Base-by-base conservation (phyloP, 2,113 vertebrate species). In the Prunella himalayana region DNA sequence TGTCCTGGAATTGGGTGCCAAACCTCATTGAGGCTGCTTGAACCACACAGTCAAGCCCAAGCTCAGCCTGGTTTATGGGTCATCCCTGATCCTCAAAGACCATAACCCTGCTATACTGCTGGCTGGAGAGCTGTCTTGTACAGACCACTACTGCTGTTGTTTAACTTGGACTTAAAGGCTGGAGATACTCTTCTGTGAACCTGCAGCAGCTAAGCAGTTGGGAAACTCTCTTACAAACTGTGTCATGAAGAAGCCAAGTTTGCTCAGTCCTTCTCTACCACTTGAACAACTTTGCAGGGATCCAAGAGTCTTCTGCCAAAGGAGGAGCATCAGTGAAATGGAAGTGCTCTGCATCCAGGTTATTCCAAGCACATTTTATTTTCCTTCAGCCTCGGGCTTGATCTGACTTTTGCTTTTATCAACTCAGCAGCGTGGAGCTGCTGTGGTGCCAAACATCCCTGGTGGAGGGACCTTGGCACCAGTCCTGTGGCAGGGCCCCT, bases 351-450 rank as follows among this genome's bases (percentile, higher is more conserved):
- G n/a, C 47, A n/a, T 73, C 50, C 31, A 45, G 24, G 13, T 76
- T 60, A 21, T 60, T 90, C 41, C 0, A 0, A 76, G n/a, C 5
- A 2, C 44, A 1, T 13, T 13, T 91, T 42, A 24, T 91, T 79
- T 65, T 68, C 69, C 75, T 82, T 45, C 41, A 91, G 41, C 66
- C 66, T 81, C 4, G 1, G 14, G 42, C 37, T 66, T 77, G 45
- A 30, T 65, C 10, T 33, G 54, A 25, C 24, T 82, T 88, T 9
- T 45, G 59, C 79, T 82, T 82, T 54, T 49, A 27, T 61, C 66
- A 45, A 0, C 41, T 18, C 22, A 35, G 35, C 16, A 18, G 13
- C 0, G 1, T 50, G 79, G 70, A 85, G 51, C 44, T 60, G 3
- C n/a, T 8, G 8, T 23, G 30, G 14, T 15, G 20, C 9, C 76